Base-by-base conservation (phyloP, 2,113 vertebrate genomes). In the Neopipo cinnamomea region DNA sequence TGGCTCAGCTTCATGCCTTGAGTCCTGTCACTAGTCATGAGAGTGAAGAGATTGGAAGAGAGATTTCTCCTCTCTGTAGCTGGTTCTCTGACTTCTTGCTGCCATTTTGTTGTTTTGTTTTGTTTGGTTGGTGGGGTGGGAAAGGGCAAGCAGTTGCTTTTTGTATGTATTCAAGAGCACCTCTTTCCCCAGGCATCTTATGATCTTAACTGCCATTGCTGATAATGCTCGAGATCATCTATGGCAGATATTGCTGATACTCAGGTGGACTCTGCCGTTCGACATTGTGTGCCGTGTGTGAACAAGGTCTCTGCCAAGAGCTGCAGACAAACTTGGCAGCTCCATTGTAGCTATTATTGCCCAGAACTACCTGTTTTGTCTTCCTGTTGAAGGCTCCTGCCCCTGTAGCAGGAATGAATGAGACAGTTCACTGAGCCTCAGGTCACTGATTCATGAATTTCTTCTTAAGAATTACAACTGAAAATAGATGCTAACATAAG, bases 241-340 rank as follows among this genome's bases (percentile, higher is more conserved):
- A 0, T 4, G 3, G 28, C 8, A 41, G 46, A 23, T 1, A 3
- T 62, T 85, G 78, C 47, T 88, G 42, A 21, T n/a, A 31, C 35
- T 53, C 47, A 12, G 53, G 6, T 9, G 14, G 23, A 25, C 5
- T 20, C 31, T n/a, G 23, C 16, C 9, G 24, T 67, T 89, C 46
- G 20, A 37, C 1, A 0, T 20, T 1, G 0, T 5, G 16, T 15
- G 5, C 24, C 2, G 0, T 18, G 4, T 1, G 3, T 41, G 21
- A 53, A 33, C 30, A 52, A 81, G 16, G 25, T 41, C 35, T 83
- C 52, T 72, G 18, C 18, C 33, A 18, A 28, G 35, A 83, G 18
- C 27, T 68, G 4, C 13, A 79, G 24, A 28, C 31, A 73, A n/a
- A 6, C 25, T 73, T 70, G 37, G 7, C 24, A 42, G 16, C 49